Base-by-base conservation (phyloP, 2,797 vertebrate species). In the Sebastes diploproa region DNA sequence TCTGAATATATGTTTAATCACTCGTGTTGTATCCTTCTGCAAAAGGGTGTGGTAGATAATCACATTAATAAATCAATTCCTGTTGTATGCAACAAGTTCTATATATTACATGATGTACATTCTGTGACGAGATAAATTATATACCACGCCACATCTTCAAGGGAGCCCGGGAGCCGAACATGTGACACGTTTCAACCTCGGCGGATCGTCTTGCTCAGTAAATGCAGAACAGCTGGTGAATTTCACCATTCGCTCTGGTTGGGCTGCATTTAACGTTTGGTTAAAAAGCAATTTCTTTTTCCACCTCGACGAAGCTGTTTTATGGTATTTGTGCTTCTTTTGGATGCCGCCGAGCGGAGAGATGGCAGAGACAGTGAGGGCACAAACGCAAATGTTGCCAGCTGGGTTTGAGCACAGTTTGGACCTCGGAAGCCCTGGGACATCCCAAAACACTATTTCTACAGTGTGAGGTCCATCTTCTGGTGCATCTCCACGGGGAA, bases 211-310 rank as follows among this genome's bases (percentile, higher is more conserved):
- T 69, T 70, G 79, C 78, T 77, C 84, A 29, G 72, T 61, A 82
- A 88, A 93, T 76, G 80, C 72, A 82, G 81, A 92, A 83, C 89
- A 90, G 87, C 89, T 91, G 89, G 68, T 18, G 73, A 66, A 78
- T 84, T 64, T 82, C 79, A 64, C 77, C 69, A 82, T 86, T 88
- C n/a, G 59, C 78, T 81, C 75, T 75, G 85, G 81, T 86, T 82
- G 36, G 77, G 78, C 83, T 81, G 70, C 75, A 71, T 86, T 78
- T 83, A 83, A 82, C 70, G 62, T 85, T 82, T 52, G 66, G 77
- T 90, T 83, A 27, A 85, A 71, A 84, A 81, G 84, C 71, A 30
- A 86, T 90, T 86, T 87, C 52, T 84, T 84, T 90, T 89, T 91
- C 83, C 82, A 83, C 72, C 77, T 77, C 67, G 54, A 36, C 18